phyloP scores from a whole-genome alignment of 2,888 invertebrate genomes.

The Carterocephalus palaemon region DNA sequence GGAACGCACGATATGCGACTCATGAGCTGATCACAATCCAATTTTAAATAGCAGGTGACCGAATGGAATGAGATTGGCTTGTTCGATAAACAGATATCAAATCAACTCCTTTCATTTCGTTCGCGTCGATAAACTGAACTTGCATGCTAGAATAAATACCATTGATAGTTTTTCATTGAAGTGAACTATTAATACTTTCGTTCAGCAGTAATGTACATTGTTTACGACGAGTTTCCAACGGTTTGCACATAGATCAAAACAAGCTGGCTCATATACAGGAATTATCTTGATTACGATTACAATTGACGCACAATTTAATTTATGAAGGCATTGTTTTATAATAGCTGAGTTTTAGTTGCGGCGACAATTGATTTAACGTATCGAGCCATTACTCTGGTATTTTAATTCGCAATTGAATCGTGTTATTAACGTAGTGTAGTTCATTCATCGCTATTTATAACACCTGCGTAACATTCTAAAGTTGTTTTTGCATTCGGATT shows the following conservation, averaged over 20 bases:
- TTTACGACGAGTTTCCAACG: neutral
- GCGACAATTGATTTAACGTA: constrained; percentile 16
- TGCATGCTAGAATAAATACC: neutral
- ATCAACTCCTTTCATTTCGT: constrained; percentile 10
- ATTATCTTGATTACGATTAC: constrained; percentile 15
- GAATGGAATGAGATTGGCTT: constrained; percentile 23
- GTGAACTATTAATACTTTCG: neutral
- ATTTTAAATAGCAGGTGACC: constrained; percentile 48
- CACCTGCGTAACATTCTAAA: constrained; percentile 8
- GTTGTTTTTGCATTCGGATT: constrained; percentile 1
- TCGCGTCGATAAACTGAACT: too few relatives aligned
- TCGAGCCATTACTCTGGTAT: constrained; percentile 6
- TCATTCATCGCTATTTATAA: constrained; percentile 18
- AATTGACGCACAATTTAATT: constrained; percentile 17
- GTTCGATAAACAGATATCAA: constrained; percentile 19
- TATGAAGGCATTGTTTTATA: constrained; percentile 16
- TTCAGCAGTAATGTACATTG: constrained; percentile 10
- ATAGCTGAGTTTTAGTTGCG: constrained; percentile 5
- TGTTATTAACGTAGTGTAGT: constrained; percentile 13
- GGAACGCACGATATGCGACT: constrained; percentile 43
- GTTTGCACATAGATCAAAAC: constrained; percentile 2
- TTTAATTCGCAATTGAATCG: constrained; percentile 17
- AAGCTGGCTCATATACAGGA: constrained; percentile 2
- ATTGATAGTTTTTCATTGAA: neutral
- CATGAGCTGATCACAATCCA: constrained; percentile 49